Conservation (phyloP, 2,797 vertebrate species). For the Poecilia picta region DNA sequence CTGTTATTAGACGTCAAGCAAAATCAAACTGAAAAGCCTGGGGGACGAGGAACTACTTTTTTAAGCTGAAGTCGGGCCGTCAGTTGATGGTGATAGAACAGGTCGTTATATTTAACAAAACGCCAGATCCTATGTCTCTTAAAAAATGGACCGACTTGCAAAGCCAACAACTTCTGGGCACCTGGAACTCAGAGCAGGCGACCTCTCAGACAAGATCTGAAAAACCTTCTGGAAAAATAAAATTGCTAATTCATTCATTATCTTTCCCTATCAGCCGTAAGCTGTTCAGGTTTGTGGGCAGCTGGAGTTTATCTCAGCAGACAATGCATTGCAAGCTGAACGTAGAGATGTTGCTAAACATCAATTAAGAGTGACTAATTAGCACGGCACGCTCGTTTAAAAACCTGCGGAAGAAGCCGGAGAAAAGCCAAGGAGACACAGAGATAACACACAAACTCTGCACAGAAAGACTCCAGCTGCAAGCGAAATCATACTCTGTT, state of each 20-base stretch:
- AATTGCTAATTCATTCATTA: neutral
- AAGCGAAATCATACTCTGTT: neutral
- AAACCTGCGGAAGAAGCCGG: neutral
- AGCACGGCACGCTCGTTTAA: neutral
- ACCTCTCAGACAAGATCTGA: neutral
- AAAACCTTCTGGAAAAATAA: neutral
- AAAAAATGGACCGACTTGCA: neutral
- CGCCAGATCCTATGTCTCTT: neutral
- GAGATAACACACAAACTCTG: neutral
- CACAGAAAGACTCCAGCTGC: neutral
- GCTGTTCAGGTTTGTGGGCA: neutral
- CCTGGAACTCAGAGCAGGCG: neutral
- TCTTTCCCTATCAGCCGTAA: neutral
- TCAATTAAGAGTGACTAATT: neutral
- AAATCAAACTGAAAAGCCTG: slow-evolving; percentile 54
- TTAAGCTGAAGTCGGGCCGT: slow-evolving; percentile 66
- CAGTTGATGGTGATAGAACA: slow-evolving; percentile 73
- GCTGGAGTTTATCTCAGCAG: neutral
- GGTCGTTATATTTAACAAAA: slow-evolving; percentile 69
- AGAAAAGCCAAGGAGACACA: neutral
- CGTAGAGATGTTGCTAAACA: neutral
- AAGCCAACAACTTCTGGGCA: slow-evolving; percentile 1
- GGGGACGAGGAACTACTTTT: slow-evolving; percentile 28
- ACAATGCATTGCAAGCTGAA: neutral
- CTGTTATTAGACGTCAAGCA: slow-evolving; percentile 72